These are phyloP conservation scores for Aurelia aurita complex sp. Pacific DNA, from an alignment of 30 jellyfish, hydroid and myxozoan genomes.

Conservation along the genomic window DNA sequence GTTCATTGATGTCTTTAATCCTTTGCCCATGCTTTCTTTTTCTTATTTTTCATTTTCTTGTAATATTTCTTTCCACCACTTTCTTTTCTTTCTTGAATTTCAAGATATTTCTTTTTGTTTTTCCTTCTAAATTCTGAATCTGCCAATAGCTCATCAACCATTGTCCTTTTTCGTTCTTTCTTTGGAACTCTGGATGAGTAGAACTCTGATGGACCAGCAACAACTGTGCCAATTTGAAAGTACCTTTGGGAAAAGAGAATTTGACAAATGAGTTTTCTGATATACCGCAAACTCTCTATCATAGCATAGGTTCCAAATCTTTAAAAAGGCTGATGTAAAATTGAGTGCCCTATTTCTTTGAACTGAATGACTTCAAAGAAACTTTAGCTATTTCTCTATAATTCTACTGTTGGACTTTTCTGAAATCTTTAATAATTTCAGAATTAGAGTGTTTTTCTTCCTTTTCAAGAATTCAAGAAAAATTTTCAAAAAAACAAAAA, in stretches of 20 bases:
- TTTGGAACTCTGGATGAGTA: slow-evolving; percentile 75
- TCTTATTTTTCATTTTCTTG: slow-evolving; percentile 50
- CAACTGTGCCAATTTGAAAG: slow-evolving; percentile 93
- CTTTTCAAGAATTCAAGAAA: too few species aligned
- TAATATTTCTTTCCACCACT: slow-evolving; percentile 60
- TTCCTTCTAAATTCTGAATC: slow-evolving; percentile 90
- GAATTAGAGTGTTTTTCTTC: too few species aligned
- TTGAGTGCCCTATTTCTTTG: too few species aligned
- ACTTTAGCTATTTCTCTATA: too few species aligned
- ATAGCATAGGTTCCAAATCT: too few species aligned
- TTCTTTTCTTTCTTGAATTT: slow-evolving; percentile 56
- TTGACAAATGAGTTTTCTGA: neutral
- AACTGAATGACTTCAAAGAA: too few species aligned
- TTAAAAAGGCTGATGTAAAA: too few species aligned
- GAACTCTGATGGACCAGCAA: slow-evolving; percentile 89
- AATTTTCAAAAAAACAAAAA: too few species aligned
- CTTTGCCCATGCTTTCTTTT: slow-evolving; percentile 48
- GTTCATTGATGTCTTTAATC: neutral
- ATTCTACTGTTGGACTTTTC: too few species aligned
- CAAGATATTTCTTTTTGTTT: slow-evolving; percentile 74
- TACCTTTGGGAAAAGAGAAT: slow-evolving; percentile 51
- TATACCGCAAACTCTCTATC: neutral
- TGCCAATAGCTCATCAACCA: slow-evolving; percentile 87
- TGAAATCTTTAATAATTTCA: too few species aligned
- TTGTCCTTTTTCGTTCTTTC: slow-evolving; percentile 77